Evolutionary conservation across 1,140 invertebrate species (phyloP).

Genomic region (Pseudobourletiella spinata): DNA sequence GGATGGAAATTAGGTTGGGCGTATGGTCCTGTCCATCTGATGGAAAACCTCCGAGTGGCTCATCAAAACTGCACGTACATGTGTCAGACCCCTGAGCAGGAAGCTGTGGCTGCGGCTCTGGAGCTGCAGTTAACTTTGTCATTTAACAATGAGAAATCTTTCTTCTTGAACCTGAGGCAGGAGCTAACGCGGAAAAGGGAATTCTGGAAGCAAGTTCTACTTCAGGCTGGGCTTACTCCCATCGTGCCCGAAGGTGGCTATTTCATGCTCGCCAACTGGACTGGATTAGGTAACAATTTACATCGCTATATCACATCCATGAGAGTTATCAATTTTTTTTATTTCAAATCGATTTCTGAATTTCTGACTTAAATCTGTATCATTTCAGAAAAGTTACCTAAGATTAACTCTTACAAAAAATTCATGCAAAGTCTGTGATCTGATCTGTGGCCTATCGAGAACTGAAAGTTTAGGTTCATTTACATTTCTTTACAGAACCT

Average conservation of each 20-base stretch:
- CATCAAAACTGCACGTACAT: slow-evolving; percentile 94
- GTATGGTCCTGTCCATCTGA: slow-evolving; percentile 70
- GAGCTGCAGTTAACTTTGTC: slow-evolving; percentile 71
- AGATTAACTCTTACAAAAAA: not conserved
- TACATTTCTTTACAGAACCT: slow-evolving; percentile 41
- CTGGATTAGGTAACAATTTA: slow-evolving; percentile 54
- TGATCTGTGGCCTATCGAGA: not conserved
- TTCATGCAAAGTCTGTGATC: not conserved
- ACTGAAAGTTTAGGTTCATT: not conserved
- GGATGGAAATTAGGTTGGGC: slow-evolving; percentile 98
- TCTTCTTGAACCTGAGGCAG: slow-evolving; percentile 65
- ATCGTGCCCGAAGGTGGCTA: slow-evolving; percentile 93
- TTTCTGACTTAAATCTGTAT: not conserved
- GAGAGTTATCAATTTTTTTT: slow-evolving; percentile 28
- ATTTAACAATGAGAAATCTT: slow-evolving; percentile 71
- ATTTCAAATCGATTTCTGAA: not conserved
- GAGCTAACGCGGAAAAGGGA: slow-evolving; percentile 79
- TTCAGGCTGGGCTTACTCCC: slow-evolving; percentile 75
- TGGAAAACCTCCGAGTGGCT: slow-evolving; percentile 73
- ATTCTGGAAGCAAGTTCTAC: slow-evolving; percentile 65
- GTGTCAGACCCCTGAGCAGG: slow-evolving; percentile 69
- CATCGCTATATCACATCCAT: no score
- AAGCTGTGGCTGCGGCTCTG: slow-evolving; percentile 82
- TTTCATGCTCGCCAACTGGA: slow-evolving; percentile 92
- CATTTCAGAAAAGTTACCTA: not conserved